Percentiles rank a stretch among this genome's conserved stretches.
Conservation (phyloP, 2,888 invertebrate species). For the Amblyteles armatorius region DNA sequence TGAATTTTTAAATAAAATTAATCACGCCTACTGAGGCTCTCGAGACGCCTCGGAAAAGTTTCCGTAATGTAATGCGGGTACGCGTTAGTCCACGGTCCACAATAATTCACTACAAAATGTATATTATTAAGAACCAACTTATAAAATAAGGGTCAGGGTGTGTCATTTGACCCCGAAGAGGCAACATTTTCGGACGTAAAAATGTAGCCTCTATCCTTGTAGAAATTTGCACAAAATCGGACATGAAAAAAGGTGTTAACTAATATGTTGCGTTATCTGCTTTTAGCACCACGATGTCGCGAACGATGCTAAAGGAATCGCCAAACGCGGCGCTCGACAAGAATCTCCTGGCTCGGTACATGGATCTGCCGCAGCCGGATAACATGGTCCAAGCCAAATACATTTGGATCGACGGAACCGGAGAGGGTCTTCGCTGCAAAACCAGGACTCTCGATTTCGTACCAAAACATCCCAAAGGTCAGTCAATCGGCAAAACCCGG, state of each 20-base stretch:
- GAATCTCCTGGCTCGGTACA: conserved; percentile 89
- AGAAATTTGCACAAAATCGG: not conserved
- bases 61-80: too few relatives aligned
- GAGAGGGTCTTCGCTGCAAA: conserved; percentile 94
- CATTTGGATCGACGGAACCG: conserved; percentile 97
- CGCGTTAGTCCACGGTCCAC: too few relatives aligned
- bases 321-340: conserved; percentile 94
- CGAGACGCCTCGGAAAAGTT: too few relatives aligned
- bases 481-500: conserved; percentile 17
- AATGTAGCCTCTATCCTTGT: too few relatives aligned
- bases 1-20: too few relatives aligned
- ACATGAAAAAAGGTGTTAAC: not conserved
- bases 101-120: too few relatives aligned
- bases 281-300: conserved; percentile 80
- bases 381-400: conserved; percentile 94
- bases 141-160: too few relatives aligned
- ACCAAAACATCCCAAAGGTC: conserved; percentile 91
- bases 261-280: not conserved
- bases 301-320: conserved; percentile 88
- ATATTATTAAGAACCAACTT: too few relatives aligned
- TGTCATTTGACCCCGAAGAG: too few relatives aligned
- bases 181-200: too few relatives aligned
- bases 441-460: conserved; percentile 94
- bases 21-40: too few relatives aligned
- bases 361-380: conserved; percentile 91